phyloP scores from a whole-genome alignment of 2,113 vertebrate species.

The Mungos mungo region DNA sequence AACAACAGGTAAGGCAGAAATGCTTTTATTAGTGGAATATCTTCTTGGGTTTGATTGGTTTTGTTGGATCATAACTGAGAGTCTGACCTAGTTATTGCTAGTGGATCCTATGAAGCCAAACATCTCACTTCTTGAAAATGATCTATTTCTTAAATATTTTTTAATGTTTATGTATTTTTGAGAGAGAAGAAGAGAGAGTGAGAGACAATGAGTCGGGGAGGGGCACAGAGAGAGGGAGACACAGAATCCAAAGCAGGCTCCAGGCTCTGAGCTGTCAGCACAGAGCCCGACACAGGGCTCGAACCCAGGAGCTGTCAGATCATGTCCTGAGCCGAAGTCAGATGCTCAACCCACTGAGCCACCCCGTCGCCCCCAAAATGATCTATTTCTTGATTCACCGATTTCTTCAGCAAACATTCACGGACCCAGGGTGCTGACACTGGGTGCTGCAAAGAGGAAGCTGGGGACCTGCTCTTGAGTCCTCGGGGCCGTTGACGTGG shows the following conservation, averaged over 20 bases:
- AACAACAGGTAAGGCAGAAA: not conserved
- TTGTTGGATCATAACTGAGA: not conserved
- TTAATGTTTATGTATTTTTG: too few relatives aligned
- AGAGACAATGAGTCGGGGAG: too few relatives aligned
- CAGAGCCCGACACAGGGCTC: too few relatives aligned
- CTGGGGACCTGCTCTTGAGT: accelerated
- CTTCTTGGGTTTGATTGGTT: not conserved
- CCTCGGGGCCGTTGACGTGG: accelerated
- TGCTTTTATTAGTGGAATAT: not conserved
- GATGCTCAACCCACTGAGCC: too few relatives aligned
- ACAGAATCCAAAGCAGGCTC: too few relatives aligned
- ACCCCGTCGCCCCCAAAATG: not conserved
- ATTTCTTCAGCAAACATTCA: accelerated
- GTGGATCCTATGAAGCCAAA: not conserved
- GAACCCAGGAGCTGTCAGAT: too few relatives aligned
- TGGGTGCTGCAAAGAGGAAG: accelerated
- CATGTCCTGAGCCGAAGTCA: too few relatives aligned
- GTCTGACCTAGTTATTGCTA: not conserved
- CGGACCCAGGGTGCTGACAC: accelerated
- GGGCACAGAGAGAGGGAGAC: too few relatives aligned
- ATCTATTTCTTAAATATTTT: too few relatives aligned
- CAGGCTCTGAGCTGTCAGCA: too few relatives aligned
- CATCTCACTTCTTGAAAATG: not conserved
- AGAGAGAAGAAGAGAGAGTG: too few relatives aligned
- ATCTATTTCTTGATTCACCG: accelerated